Evolutionary conservation across 2,888 invertebrate genomes (phyloP), one percentile per base, ranked within the genome.

Genomic region (Mechanitis messenoides): DNA sequence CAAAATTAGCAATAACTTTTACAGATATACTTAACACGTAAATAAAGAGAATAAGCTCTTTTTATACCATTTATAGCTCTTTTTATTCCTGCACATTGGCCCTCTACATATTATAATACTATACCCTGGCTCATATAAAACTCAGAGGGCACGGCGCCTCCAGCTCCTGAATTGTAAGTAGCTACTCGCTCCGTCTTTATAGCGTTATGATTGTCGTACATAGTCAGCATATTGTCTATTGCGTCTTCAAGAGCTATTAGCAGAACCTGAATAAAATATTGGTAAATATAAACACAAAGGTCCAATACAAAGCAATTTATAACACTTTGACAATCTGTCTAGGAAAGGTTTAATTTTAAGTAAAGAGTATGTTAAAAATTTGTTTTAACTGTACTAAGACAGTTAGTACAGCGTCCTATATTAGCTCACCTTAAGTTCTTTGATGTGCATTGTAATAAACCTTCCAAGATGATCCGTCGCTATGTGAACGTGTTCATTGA

Each of bases 141-240:
- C 69, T 90, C 89, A 0, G 80, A 71, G 0, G 89, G 89, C 1
- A 90, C 88, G 0, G 85, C 79, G 0, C 89, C 89, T 0, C 87
- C 86, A 0, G 81, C 69, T 0, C 73, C 79, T 0, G 79, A 71
- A 60, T 83, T 86, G 68, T 79, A 88, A 0, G 87, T 84, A 1
- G 87, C 83, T 0, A 84, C 77, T 33, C 89, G 72, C 65, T 89
- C 89, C 0, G 83, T 80, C 60, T 84, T 84, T 11, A 90, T 86
- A 1, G 86, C 75, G 60, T 90, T 85, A 64, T 90, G 89, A 65
- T 87, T 90, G 61, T 90, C 90, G 28, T 86, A 90, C 88, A 90
- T 88, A 0, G 88, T 89, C 62, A 90, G 67, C 90, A 90, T 90
- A 57, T 87, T 90, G 73, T 90, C 90, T 68, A 89, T 79, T 0